A percentile compares a stretch with the other conserved stretches of the same genome.
phyloP scores from a whole-genome alignment of 2,113 vertebrate genomes.

The Lamprologus tigripictilis region DNA sequence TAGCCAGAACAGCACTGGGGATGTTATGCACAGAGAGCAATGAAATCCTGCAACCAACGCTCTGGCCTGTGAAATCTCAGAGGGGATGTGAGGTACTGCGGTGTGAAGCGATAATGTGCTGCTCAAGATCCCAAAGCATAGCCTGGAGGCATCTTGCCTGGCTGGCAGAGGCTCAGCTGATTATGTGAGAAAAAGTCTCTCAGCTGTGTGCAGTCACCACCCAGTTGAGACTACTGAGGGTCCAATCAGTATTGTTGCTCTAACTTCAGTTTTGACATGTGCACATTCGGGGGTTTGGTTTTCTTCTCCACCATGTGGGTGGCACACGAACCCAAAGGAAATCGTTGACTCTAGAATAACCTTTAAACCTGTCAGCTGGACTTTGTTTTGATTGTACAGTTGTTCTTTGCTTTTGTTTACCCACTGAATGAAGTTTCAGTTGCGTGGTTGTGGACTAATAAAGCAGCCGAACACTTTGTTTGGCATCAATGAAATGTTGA shows the following conservation, averaged over 20 bases:
- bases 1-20: slow-evolving; percentile 55
- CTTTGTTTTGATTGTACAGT: neutral
- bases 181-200: slow-evolving; percentile 38
- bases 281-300: slow-evolving; percentile 7
- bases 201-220: slow-evolving; percentile 8
- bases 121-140: slow-evolving; percentile 12
- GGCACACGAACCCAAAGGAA: neutral
- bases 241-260: slow-evolving; percentile 16
- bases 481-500: neutral
- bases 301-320: neutral
- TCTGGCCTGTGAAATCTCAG: neutral
- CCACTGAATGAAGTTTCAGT: neutral
- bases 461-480: neutral
- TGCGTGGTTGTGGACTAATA: neutral
- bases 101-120: neutral
- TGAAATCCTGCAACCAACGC: neutral
- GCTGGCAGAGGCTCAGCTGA: slow-evolving; percentile 35
- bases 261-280: slow-evolving; percentile 27
- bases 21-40: slow-evolving; percentile 38
- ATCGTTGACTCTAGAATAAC: neutral
- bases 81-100: neutral
- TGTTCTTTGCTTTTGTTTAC: neutral
- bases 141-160: slow-evolving; percentile 19
- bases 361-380: neutral
- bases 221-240: slow-evolving; percentile 6